Base-by-base conservation (phyloP, 2,888 invertebrate genomes). In the Eupelmus urozonus region DNA sequence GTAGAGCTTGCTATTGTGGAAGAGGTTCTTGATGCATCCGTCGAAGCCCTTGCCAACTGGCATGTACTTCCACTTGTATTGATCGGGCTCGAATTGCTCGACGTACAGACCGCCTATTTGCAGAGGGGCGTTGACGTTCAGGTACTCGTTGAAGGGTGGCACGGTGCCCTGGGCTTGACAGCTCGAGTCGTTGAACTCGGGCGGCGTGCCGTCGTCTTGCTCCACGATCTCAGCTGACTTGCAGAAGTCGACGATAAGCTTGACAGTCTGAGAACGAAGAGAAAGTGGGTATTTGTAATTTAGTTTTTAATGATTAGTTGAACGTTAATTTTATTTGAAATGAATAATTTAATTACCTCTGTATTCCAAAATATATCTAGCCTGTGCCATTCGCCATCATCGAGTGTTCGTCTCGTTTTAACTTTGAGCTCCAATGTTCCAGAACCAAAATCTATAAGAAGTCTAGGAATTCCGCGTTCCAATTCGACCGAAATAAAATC, bases 381-480 rank as follows among this genome's bases (percentile, higher is more conserved):
- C 77, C 97, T 93, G 90, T 99, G 99, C 99, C 99, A 99, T 89
- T 97, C 96, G 4, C 98, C 99, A 88, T 99, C 99, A 87, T 97
- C 96, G 80, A 98, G 91, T 0, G 95, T 94, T 88, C 95, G 94
- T 86, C 96, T 95, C 0, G 96, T 96, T 90, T 96, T 95, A 0
- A 96, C 95, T 87, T 95, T 93, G 67, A 96, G 90, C 89, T 97
- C 97, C 81, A 96, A 91, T 0, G 97, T 97, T 27, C 98, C 98
- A 0, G 97, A 97, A 0, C 99, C 99, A 89, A 98, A 98, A 90
- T 98, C 97, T 79, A 99, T 94, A 13, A 97, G 91, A 55, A 99
- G 91, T 81, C 97, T 92, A 0, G 98, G 98, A 88, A 96, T 95
- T 23, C 98, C 98, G 79, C 96, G 93, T 87, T 96, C 96, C 85